phyloP scores from a whole-genome alignment of 2,113 vertebrate genomes.

The Saguinus midas region DNA sequence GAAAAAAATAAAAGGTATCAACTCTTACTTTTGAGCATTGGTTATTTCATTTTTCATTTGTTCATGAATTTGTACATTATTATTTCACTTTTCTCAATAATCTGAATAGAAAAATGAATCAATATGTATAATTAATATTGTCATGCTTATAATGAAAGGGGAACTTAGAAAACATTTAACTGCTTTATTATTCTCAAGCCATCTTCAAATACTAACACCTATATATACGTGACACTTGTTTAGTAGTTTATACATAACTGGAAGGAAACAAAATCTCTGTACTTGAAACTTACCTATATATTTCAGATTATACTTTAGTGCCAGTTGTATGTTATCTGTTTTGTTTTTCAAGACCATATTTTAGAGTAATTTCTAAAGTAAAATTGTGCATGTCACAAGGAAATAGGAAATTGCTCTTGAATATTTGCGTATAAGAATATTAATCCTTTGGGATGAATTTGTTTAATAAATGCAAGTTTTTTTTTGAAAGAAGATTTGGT shows the following conservation, averaged over 20 bases:
- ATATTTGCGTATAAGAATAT: conserved; percentile 43
- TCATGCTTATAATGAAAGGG: not conserved
- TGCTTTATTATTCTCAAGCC: not conserved
- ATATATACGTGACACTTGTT: not conserved
- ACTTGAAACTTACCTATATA: not conserved
- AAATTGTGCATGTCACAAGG: conserved; percentile 10
- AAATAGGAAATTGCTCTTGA: conserved; percentile 39
- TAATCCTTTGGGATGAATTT: conserved; percentile 2
- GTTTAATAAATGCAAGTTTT: conserved; percentile 13
- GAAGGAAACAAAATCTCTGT: not conserved
- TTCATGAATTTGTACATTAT: not conserved
- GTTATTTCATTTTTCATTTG: conserved; percentile 16
- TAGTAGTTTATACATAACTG: not conserved
- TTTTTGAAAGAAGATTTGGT: not conserved
- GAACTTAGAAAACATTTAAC: not conserved
- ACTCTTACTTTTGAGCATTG: not conserved
- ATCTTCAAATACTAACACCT: not conserved
- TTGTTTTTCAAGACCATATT: conserved; percentile 31
- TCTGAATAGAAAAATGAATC: not conserved
- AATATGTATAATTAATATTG: not conserved
- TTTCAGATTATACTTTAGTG: conserved; percentile 2
- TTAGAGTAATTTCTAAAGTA: conserved; percentile 39
- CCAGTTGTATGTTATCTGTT: not conserved
- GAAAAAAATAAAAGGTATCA: not conserved
- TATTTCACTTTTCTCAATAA: not conserved